Conservation (phyloP, 2,797 vertebrate genomes). For the Xyrichtys novacula region DNA sequence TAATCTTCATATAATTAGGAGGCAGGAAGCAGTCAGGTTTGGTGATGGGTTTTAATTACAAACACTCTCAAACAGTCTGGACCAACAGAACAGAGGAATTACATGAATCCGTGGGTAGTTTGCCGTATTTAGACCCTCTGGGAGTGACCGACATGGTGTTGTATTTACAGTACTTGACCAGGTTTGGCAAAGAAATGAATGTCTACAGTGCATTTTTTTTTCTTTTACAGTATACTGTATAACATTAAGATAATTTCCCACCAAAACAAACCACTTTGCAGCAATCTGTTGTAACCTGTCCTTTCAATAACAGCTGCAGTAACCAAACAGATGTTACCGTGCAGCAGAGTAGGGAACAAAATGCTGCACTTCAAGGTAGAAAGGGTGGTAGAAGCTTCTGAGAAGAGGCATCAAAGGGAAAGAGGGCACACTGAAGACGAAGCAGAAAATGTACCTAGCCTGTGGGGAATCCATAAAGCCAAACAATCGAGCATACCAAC, state of each 20-base stretch:
- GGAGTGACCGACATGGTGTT: constrained; percentile 40
- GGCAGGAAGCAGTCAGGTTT: constrained; percentile 46
- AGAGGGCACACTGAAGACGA: constrained; percentile 44
- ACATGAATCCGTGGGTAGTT: constrained; percentile 45
- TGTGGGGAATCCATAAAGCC: constrained; percentile 50
- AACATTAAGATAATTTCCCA: constrained; percentile 14
- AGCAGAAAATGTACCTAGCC: constrained; percentile 45
- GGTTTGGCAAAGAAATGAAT: constrained; percentile 29
- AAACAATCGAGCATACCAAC: constrained; percentile 50
- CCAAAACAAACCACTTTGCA: constrained; percentile 39
- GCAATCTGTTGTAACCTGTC: constrained; percentile 36
- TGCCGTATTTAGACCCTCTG: constrained; percentile 22
- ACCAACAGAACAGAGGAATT: constrained; percentile 61
- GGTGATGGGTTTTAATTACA: constrained; percentile 73
- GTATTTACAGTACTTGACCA: constrained; percentile 50
- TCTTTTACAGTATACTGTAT: neutral
- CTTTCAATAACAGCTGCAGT: constrained; percentile 32
- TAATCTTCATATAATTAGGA: constrained; percentile 65
- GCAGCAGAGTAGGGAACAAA: constrained; percentile 30
- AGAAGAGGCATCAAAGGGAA: constrained; percentile 65
- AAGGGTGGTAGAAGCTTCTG: constrained; percentile 46
- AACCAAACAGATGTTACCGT: constrained; percentile 20
- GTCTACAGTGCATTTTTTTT: constrained; percentile 27
- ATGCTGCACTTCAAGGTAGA: constrained; percentile 53
- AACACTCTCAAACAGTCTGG: constrained; percentile 53